A percentile compares a stretch with the other conserved stretches of the same genome.
Conservation (phyloP, 2,797 vertebrate genomes). For the Sebastes trivittatus region DNA sequence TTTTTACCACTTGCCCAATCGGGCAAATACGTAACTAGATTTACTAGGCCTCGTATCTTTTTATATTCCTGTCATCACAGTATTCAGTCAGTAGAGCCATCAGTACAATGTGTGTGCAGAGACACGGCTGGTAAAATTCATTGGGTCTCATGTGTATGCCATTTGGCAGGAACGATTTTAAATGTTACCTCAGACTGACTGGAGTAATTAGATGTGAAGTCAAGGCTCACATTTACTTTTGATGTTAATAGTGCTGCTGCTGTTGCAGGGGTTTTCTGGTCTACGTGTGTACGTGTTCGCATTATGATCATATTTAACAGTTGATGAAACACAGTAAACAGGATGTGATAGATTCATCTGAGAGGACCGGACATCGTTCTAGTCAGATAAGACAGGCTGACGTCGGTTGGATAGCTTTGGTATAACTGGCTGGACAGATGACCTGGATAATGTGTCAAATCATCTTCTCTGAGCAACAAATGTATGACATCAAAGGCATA, state of each 20-base stretch:
- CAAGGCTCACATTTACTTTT: constrained; percentile 10
- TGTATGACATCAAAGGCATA: neutral
- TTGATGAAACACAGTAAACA: constrained; percentile 22
- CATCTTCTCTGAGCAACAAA: neutral
- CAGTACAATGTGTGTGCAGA: neutral
- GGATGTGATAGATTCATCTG: neutral
- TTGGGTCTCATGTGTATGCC: constrained; percentile 6
- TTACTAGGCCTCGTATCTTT: neutral
- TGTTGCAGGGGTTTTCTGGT: neutral
- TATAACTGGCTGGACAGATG: constrained; percentile 21
- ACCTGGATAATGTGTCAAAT: constrained; percentile 40
- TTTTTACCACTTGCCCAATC: too few relatives aligned
- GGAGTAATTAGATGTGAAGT: constrained; percentile 29
- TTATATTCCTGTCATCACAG: neutral
- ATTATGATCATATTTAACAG: constrained; percentile 10
- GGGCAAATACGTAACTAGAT: too few relatives aligned
- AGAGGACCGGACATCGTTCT: neutral
- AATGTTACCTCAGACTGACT: constrained; percentile 12
- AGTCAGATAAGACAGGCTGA: neutral
- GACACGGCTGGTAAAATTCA: neutral
- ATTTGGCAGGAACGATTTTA: neutral
- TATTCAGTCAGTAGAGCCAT: neutral
- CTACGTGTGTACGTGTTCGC: neutral
- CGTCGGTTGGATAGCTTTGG: neutral
- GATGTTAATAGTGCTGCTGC: constrained; percentile 16